phyloP scores from a whole-genome alignment of 2,888 invertebrate species.

The Argynnis bischoffii region DNA sequence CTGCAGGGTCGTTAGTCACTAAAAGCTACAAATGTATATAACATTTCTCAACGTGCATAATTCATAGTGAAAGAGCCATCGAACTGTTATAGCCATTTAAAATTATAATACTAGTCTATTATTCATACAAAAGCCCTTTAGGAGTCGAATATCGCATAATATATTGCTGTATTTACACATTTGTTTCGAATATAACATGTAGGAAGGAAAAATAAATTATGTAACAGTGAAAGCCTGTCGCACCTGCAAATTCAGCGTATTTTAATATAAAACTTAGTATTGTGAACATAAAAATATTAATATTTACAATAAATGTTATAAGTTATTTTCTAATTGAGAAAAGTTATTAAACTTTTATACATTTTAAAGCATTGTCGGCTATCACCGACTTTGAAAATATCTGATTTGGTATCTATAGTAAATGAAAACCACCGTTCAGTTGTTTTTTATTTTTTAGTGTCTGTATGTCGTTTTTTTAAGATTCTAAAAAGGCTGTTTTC shows the following conservation, averaged over 20 bases:
- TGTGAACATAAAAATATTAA: too few species aligned
- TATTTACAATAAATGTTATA: too few species aligned
- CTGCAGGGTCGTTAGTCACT: neutral
- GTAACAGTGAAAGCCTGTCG: neutral
- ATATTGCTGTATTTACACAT: neutral
- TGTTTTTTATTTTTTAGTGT: too few species aligned
- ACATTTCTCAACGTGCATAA: conserved; percentile 18
- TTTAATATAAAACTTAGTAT: neutral
- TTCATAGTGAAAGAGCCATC: neutral
- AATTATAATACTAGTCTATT: conserved; percentile 25
- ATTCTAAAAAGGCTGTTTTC: too few species aligned
- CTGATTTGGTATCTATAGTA: too few species aligned
- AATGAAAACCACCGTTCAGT: too few species aligned
- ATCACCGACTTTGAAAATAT: too few species aligned
- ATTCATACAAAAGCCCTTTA: conserved; percentile 37
- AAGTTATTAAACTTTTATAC: too few species aligned
- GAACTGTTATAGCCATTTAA: conserved; percentile 14
- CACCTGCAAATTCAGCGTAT: neutral
- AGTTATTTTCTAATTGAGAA: too few species aligned
- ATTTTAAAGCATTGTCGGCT: too few species aligned
- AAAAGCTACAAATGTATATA: conserved; percentile 23
- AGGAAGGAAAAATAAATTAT: conserved; percentile 4
- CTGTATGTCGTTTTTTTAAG: too few species aligned
- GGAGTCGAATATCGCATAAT: conserved; percentile 7
- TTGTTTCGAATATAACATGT: neutral